phyloP scores from a whole-genome alignment of 2,888 invertebrate genomes.

The Chrysopilus asiliformis region DNA sequence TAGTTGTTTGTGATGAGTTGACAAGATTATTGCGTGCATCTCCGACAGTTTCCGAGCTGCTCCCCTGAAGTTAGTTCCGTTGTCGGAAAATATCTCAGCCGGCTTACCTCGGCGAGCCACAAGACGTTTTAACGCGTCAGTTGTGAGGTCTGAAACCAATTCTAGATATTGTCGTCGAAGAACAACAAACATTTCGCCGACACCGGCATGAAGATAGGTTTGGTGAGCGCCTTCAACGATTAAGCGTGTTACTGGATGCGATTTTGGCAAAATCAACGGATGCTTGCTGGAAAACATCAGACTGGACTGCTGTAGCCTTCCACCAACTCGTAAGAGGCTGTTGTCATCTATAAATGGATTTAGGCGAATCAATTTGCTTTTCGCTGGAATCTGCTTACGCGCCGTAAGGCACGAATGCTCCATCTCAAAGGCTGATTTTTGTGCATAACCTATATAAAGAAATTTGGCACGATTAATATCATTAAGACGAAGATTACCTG shows the following conservation, averaged over 20 bases:
- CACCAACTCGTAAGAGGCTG: constrained; percentile 3
- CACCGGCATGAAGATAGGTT: not conserved
- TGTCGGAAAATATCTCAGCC: constrained; percentile 17
- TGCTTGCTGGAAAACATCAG: too few species aligned
- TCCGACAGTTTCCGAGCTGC: constrained; percentile 14
- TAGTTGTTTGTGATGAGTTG: constrained; percentile 6
- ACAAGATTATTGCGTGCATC: not conserved
- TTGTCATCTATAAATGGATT: constrained; percentile 3
- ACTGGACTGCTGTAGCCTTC: constrained; percentile 5
- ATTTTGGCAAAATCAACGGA: not conserved
- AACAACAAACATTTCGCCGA: not conserved
- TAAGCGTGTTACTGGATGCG: not conserved
- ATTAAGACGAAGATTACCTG: too few species aligned
- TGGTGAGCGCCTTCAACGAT: not conserved
- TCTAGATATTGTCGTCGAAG: not conserved
- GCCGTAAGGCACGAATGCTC: not conserved
- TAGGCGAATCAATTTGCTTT: not conserved
- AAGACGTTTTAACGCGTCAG: constrained; percentile 18
- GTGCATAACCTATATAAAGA: too few species aligned
- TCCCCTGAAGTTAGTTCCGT: constrained; percentile 20
- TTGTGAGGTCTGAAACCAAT: not conserved
- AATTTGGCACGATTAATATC: too few species aligned
- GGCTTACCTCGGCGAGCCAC: constrained; percentile 16
- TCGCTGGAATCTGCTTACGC: not conserved
- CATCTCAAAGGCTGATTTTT: not conserved